Evolutionary conservation across 2,113 vertebrate genomes (phyloP), one percentile per base, ranked within the genome.

Genomic region (Oophaga pumilio): DNA sequence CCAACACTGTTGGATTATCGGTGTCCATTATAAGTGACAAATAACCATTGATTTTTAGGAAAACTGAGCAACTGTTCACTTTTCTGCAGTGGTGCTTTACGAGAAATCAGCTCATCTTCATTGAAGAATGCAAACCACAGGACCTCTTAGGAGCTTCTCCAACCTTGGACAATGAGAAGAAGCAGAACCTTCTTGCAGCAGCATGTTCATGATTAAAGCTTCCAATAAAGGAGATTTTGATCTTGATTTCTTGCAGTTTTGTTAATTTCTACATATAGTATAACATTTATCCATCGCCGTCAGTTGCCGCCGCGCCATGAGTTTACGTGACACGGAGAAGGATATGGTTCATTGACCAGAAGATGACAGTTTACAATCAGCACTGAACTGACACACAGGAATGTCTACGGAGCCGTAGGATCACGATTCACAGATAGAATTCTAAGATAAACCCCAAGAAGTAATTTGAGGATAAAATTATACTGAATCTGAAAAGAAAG

Each of bases 381-480:
- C 71, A 62, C 84, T 60, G 28, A 76, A 43, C 22, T 66, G 73
- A 74, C 6, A 24, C 28, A 13, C 71, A 76, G 59, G 84, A 86
- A 86, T 77, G 84, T 78, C 59, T 43, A 20, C 74, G 49, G 84
- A 86, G 74, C 57, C 20, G n/a, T 24, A 77, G 74, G 74, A 86
- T 64, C 78, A 86, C 50, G 33, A 85, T 64, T 85, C 53, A 57
- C 83, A n/a, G 84, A 78, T 77, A 62, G 59, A 86, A 78, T 66
- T 86, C 57, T 78, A 86, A 86, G 74, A 86, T 86, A 86, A 86
- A 86, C 84, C 2, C 28, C 8, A 24, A 59, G 20, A 49, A 85
- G 84, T 68, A 86, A 86, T 53, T 78, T 62, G 74, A 86, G 84
- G 73, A 66, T 77, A 86, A 77, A 78, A 86, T 86, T 86, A 66